Base-by-base conservation (phyloP, 2,888 invertebrate species). In the Saturnia pavonia region DNA sequence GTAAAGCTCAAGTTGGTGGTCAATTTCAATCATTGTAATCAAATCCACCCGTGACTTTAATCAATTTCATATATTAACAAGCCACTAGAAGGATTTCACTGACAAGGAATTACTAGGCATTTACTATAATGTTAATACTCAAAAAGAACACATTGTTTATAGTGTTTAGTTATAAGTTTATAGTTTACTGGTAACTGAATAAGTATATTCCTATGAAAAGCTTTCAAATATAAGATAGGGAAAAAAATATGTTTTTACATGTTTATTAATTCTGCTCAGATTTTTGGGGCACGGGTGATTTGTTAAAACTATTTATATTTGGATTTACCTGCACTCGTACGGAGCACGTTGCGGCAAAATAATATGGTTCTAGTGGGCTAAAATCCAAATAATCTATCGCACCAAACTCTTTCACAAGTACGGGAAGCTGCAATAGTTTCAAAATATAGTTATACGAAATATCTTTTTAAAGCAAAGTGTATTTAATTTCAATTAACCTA, bases 311-410 rank as follows among this genome's bases (percentile, higher is more conserved):
- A 19, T 8, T 63, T 27, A 9, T 48, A 54, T 40, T 43, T 40
- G 45, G 60, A 73, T 73, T 84, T 83, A 94, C 94, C 92, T 95
- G 96, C 77, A 99, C 97, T 85, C 97, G 95, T 0, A 97, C 97
- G 0, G 99, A 98, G 85, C 97, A 98, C 70, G 99, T 98, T 25
- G 98, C 97, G 11, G 98, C 99, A 92, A 99, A 97, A 86, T 97
- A 96, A 91, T 97, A 95, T 0, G 99, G 99, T 82, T 98, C 97
- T 14, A 96, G 95, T 0, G 98, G 98, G 74, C 97, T 97, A 85
- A 99, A 98, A 86, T 98, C 97, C 65, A 99, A 95, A 83, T 97
- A 97, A 84, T 98, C 98, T 70, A 99, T 97, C 0, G 97, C 96
- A 34, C 98, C 98, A 89, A 97, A 98, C 89, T 99, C 99, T 88